Base-by-base conservation (phyloP, 2,888 invertebrate species). In the Volucella bombylans region DNA sequence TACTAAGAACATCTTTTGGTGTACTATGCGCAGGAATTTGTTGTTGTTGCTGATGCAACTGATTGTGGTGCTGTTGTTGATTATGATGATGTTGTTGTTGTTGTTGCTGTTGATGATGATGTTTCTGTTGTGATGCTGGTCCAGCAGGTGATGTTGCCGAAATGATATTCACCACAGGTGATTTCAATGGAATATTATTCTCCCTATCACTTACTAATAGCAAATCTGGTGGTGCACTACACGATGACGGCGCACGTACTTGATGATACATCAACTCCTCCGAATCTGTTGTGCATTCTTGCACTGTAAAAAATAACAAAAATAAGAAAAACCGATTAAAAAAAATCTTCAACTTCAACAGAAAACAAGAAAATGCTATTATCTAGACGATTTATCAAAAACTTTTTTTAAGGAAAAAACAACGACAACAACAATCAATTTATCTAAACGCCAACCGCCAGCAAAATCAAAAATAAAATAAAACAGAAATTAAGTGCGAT, bases 231-330 rank as follows among this genome's bases (percentile, higher is more conserved):
- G 94, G 94, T 8, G 94, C 94, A 61, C 94, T 94, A 87, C 94
- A 94, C 45, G 94, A 94, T 12, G 94, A 94, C 55, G 93, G 93
- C 52, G 94, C 94, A 54, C 94, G 92, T 55, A 91, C 90, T 87
- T 91, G 92, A 87, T 91, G 91, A 57, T 94, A 94, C 89, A 95
- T 93, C 90, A 95, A 91, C 90, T 95, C 95, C 88, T 95, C 95
- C 0, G 95, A 95, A 89, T 95, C 95, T 52, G 95, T 94, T 80
- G 94, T 93, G 90, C 94, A 93, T 90, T 94, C 94, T 87, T 93
- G 94, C 61, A 94, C 94, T 94, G 93, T 45, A 93, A 93, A 82
- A 31, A 85, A 67, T 59, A 59, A 12, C 67, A 64, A 43, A 54
- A 43, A 71, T 8, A 15, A 18, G 31, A 49, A 41, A 55, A 76